Evolutionary conservation across 64 coral and sea anemone species (phyloP).

Genomic region (Pachyseris speciosa): DNA sequence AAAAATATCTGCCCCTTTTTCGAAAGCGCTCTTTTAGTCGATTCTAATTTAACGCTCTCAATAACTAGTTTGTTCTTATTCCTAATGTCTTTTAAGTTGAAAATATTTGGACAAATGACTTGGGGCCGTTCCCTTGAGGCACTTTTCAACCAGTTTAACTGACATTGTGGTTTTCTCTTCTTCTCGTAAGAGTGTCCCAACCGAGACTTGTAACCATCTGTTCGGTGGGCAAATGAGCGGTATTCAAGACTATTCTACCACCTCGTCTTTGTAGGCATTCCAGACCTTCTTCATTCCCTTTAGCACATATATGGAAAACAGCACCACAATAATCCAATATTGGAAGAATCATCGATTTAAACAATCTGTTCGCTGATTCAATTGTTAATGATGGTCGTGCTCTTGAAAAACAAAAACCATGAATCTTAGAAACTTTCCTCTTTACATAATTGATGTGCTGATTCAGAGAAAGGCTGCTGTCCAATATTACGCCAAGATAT

Average conservation of each 20-base stretch:
- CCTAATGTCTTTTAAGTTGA: slow-evolving; percentile 5
- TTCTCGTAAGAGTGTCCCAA: slow-evolving; percentile 8
- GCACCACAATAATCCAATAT: neutral
- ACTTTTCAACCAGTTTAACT: neutral
- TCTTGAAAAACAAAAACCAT: too few species aligned
- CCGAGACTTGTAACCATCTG: neutral
- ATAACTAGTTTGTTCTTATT: neutral
- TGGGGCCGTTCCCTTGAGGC: slow-evolving; percentile 2
- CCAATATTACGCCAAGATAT: too few species aligned
- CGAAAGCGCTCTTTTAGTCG: too few species aligned
- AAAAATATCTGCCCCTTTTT: too few species aligned
- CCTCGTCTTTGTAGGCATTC: too few species aligned
- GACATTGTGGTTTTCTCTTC: neutral
- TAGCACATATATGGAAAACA: neutral
- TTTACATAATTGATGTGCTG: too few species aligned
- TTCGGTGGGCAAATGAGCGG: neutral
- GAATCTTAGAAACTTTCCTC: too few species aligned
- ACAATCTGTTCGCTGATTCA: slow-evolving; percentile 4
- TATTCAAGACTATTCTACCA: too few species aligned
- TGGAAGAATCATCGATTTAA: neutral
- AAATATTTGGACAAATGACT: neutral
- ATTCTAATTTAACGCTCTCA: too few species aligned
- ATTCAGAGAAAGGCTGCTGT: too few species aligned
- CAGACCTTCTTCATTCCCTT: neutral
- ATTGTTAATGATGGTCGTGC: neutral